Percentiles rank a stretch among this genome's conserved stretches.
Conservation (phyloP, 2,888 invertebrate species). For the Caenorhabditis sinica region DNA sequence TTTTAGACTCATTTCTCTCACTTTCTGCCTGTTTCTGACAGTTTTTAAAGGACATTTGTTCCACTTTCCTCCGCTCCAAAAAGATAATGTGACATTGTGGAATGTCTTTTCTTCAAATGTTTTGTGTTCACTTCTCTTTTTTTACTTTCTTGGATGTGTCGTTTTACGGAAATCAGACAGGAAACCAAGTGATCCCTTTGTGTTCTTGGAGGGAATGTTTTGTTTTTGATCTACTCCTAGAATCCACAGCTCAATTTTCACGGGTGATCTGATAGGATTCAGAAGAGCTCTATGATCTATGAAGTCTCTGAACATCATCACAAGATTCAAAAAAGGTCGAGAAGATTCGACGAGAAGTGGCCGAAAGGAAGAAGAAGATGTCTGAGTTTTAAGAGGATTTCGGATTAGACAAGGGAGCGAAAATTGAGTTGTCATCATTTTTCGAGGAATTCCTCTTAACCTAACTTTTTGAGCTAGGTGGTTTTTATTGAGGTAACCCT, state of each 20-base stretch:
- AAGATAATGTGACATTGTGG: constrained; percentile 39
- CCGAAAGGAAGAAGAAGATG: background rate
- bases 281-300: background rate
- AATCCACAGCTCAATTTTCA: background rate
- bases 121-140: constrained; percentile 3
- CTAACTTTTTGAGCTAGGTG: background rate
- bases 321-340: constrained; percentile 9
- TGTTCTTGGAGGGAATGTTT: constrained; percentile 10
- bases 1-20: background rate
- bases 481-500: background rate
- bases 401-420: background rate
- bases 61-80: background rate
- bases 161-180: constrained; percentile 24
- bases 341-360: background rate
- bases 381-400: constrained; percentile 7
- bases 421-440: background rate
- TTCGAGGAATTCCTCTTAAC: background rate
- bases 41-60: constrained; percentile 28
- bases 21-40: constrained; percentile 10
- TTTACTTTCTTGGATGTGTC: constrained; percentile 13
- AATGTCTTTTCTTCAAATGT: constrained; percentile 10
- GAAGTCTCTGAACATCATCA: background rate
- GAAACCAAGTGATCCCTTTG: constrained; percentile 38
- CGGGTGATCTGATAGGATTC: background rate
- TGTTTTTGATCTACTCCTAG: background rate